phyloP scores from a whole-genome alignment of 2,888 invertebrate genomes.

The Theretra japonica region DNA sequence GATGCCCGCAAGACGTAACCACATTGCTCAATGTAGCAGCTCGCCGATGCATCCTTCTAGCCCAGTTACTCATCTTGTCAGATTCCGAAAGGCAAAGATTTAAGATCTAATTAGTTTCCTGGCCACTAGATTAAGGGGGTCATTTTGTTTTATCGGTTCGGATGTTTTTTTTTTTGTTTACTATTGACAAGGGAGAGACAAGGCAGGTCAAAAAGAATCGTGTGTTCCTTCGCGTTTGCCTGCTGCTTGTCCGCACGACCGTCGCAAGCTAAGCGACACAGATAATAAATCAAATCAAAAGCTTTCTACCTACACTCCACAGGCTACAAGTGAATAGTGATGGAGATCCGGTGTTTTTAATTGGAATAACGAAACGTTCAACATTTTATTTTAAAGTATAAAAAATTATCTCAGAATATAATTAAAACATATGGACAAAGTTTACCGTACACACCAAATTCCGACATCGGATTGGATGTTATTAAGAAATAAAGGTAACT shows the following conservation, averaged over 20 bases:
- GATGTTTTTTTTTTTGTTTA: conserved; percentile 9
- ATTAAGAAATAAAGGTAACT: too few relatives aligned
- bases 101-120: conserved; percentile 2
- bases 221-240: conserved; percentile 17
- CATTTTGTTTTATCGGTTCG: conserved; percentile 24
- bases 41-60: conserved; percentile 95
- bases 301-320: too few relatives aligned
- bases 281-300: conserved; percentile 4
- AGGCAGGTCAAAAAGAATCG: conserved; percentile 12
- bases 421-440: too few relatives aligned
- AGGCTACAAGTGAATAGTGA: too few relatives aligned
- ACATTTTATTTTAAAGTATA: too few relatives aligned
- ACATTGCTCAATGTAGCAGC: conserved; percentile 96
- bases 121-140: neutral
- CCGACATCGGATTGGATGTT: too few relatives aligned
- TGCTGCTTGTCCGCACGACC: conserved; percentile 20
- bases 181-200: conserved; percentile 10
- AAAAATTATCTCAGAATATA: too few relatives aligned
- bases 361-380: too few relatives aligned
- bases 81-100: conserved; percentile 35
- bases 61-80: conserved; percentile 93
- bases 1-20: conserved; percentile 96
- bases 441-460: too few relatives aligned
- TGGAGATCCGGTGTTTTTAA: neutral
- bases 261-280: conserved; percentile 14